Conservation (phyloP, 2,113 vertebrate genomes). For the Gambusia holbrooki region DNA sequence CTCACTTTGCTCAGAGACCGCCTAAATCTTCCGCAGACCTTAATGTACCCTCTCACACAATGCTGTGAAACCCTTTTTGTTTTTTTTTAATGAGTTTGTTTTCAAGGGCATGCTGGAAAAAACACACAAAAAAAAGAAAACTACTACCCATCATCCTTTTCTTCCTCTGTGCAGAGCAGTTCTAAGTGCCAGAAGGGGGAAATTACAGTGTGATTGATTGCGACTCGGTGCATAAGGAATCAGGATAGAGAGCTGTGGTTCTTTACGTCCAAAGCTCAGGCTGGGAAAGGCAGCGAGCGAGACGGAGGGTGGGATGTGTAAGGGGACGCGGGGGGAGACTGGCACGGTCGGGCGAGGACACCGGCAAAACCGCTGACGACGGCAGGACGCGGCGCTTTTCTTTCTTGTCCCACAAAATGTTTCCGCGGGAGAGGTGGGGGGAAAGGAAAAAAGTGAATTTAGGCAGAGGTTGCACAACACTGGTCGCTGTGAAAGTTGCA, state of each 20-base stretch:
- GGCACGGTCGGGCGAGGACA: constrained; percentile 58
- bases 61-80: constrained; percentile 3
- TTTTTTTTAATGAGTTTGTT: constrained; percentile 16
- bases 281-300: neutral
- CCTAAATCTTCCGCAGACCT: constrained; percentile 18
- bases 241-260: constrained; percentile 13
- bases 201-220: constrained; percentile 57
- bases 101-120: constrained; percentile 48
- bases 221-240: constrained; percentile 27
- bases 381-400: constrained; percentile 31
- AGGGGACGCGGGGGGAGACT: constrained; percentile 49
- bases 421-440: neutral
- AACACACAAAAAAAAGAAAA: too few relatives aligned
- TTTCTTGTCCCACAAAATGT: neutral
- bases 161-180: constrained; percentile 17
- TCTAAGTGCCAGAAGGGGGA: constrained; percentile 46
- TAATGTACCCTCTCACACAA: constrained; percentile 10
- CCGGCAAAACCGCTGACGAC: constrained; percentile 68
- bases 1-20: constrained; percentile 16
- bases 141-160: constrained; percentile 36
- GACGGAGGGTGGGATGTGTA: constrained; percentile 3
- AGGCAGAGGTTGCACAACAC: constrained; percentile 6
- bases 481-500: constrained; percentile 4
- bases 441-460: neutral
- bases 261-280: constrained; percentile 22